Percentiles rank a stretch among this genome's conserved stretches.
phyloP scores from a whole-genome alignment of 2,888 invertebrate species.

The Physocephala rufipes region DNA sequence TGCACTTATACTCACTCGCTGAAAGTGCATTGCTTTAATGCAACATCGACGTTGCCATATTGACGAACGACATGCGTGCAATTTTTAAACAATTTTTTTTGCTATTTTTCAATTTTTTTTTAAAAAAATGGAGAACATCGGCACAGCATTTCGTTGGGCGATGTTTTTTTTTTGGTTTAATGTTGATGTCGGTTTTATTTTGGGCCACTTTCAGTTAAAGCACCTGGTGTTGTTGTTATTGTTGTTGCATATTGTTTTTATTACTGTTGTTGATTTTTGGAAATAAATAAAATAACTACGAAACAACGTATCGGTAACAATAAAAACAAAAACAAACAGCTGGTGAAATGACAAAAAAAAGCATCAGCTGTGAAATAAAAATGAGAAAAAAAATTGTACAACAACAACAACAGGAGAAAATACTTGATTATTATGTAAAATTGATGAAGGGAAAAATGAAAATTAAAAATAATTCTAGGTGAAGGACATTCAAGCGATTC shows the following conservation, averaged over 20 bases:
- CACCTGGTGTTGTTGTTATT: conserved; percentile 28
- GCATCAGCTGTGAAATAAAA: not conserved
- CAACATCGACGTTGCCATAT: conserved; percentile 50
- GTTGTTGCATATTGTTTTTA: conserved; percentile 31
- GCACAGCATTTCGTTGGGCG: not conserved
- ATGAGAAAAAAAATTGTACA: conserved; percentile 3
- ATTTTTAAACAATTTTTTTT: conserved; percentile 39
- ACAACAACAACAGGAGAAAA: conserved; percentile 5
- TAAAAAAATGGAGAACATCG: not conserved
- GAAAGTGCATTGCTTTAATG: conserved; percentile 54
- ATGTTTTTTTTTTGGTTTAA: conserved; percentile 41
- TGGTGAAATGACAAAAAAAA: conserved; percentile 34
- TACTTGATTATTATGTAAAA: conserved; percentile 29
- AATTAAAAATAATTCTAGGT: conserved; percentile 60
- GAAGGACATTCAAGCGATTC: conserved; percentile 54
- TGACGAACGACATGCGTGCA: conserved; percentile 54
- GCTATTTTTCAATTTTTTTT: conserved; percentile 35
- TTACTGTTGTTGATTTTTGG: conserved; percentile 40
- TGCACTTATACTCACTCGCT: conserved; percentile 23
- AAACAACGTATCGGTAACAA: too few species aligned
- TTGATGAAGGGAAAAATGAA: conserved; percentile 39
- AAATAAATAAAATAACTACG: conserved; percentile 33
- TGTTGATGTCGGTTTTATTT: conserved; percentile 42
- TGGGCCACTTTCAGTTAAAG: conserved; percentile 33
- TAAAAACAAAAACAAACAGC: conserved; percentile 25